A percentile compares a stretch with the other conserved stretches of the same genome.
These are phyloP conservation scores for Alouatta palliata DNA, from an alignment of 2,113 vertebrate species.

Conservation along the genomic window DNA sequence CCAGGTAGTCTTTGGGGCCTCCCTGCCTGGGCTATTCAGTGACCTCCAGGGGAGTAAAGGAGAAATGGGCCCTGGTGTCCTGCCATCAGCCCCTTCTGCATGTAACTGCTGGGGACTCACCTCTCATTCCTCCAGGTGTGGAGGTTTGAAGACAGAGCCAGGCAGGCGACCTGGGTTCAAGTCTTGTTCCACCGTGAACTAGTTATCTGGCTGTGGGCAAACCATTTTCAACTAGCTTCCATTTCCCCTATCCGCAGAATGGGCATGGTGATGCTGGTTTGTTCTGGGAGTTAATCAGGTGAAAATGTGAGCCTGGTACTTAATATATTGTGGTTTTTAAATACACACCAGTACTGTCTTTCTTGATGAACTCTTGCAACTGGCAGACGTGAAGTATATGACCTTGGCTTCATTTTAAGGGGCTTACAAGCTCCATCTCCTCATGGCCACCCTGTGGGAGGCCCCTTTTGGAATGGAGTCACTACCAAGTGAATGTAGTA, in stretches of 20 bases:
- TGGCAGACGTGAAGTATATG: rapidly evolving
- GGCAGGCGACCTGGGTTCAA: not conserved
- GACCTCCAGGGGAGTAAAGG: too few species aligned
- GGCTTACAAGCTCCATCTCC: too few species aligned
- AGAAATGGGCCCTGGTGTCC: rapidly evolving
- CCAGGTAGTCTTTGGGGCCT: too few species aligned
- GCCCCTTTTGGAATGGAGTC: not conserved
- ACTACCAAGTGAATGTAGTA: not conserved
- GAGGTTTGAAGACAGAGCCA: not conserved
- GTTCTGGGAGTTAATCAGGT: not conserved
- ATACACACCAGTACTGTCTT: not conserved
- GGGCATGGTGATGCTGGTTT: rapidly evolving
- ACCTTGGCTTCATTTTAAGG: not conserved
- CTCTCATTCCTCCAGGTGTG: rapidly evolving
- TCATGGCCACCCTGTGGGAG: rapidly evolving
- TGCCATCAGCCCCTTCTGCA: too few species aligned
- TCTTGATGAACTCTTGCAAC: not conserved
- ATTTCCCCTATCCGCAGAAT: rapidly evolving
- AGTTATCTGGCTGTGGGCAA: not conserved
- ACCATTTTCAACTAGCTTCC: not conserved
- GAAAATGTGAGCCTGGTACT: not conserved
- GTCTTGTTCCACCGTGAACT: rapidly evolving
- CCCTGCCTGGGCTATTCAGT: not conserved
- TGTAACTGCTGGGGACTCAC: not conserved
- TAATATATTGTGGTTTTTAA: not conserved